Conservation (phyloP, 1,140 invertebrate species). For the Andricus grossulariae region DNA sequence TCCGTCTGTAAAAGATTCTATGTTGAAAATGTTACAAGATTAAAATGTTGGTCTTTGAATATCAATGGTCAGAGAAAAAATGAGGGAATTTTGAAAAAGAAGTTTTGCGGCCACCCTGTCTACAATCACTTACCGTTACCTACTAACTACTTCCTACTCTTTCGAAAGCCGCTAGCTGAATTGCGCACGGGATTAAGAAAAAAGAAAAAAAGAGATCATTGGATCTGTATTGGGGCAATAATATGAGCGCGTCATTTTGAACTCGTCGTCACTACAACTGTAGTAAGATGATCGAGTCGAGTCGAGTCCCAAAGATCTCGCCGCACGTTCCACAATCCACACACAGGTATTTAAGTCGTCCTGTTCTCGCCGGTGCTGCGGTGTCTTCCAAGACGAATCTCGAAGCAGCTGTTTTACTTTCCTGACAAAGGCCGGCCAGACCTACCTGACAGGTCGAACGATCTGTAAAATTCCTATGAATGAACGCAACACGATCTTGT, state of each 20-base stretch:
- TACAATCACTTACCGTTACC: conserved; percentile 7
- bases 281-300: conserved; percentile 3
- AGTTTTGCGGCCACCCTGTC: no score
- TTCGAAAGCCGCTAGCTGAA: not conserved
- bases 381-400: conserved; percentile 28
- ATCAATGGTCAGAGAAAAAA: no score
- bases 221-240: conserved; percentile 8
- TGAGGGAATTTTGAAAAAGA: no score
- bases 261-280: not conserved
- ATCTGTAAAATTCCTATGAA: conserved; percentile 32
- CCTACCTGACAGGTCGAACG: conserved; percentile 31
- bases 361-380: conserved; percentile 11
- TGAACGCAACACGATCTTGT: conserved; percentile 25
- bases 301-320: conserved; percentile 6
- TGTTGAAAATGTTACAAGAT: no score
- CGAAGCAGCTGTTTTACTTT: conserved; percentile 31
- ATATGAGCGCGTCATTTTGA: conserved; percentile 18
- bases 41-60: no score
- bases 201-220: not conserved
- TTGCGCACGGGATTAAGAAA: not conserved
- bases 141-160: no score
- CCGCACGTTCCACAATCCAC: conserved; percentile 13
- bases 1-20: no score
- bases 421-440: conserved; percentile 30
- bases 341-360: conserved; percentile 22